These are phyloP conservation scores for Megastigmus dorsalis DNA, from an alignment of 2,888 invertebrate species.

Conservation along the genomic window DNA sequence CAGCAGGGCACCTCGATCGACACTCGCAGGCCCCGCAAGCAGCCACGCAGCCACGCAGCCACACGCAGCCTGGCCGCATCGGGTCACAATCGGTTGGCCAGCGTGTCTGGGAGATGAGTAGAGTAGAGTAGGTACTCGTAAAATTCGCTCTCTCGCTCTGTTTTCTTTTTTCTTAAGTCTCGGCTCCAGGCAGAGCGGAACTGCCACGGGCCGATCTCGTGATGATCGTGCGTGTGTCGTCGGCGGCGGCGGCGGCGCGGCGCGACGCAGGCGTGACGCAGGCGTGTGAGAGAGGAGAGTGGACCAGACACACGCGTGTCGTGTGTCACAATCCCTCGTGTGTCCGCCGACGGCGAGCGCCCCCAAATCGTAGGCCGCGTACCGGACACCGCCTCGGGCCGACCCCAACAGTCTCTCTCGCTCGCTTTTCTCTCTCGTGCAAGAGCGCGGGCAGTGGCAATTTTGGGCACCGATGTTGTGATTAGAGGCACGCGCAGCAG, in stretches of 20 bases:
- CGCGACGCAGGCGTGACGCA: slow-evolving; percentile 27
- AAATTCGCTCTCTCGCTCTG: slow-evolving; percentile 19
- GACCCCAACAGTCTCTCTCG: slow-evolving; percentile 31
- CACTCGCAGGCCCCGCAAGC: slow-evolving; percentile 18
- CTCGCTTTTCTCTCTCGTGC: slow-evolving; percentile 38
- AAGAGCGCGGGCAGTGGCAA: slow-evolving; percentile 39
- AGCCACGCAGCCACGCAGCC: slow-evolving; percentile 8
- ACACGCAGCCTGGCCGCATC: neutral
- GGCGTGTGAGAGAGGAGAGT: too few relatives aligned
- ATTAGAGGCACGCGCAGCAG: slow-evolving; percentile 72
- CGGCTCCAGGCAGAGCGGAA: slow-evolving; percentile 16
- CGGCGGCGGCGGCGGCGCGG: slow-evolving; percentile 22
- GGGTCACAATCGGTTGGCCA: neutral
- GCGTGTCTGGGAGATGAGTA: slow-evolving; percentile 1
- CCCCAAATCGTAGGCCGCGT: slow-evolving; percentile 7
- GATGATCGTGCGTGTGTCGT: slow-evolving; percentile 37
- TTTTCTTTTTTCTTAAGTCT: neutral
- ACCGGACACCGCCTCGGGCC: slow-evolving; percentile 26
- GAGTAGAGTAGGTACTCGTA: slow-evolving; percentile 17
- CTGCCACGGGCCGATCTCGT: slow-evolving; percentile 34
- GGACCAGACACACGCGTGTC: slow-evolving; percentile 22
- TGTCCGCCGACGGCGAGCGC: slow-evolving; percentile 28
- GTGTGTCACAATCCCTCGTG: slow-evolving; percentile 24
- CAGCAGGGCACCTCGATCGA: slow-evolving; percentile 28
- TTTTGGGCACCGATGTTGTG: slow-evolving; percentile 44